phyloP scores from a whole-genome alignment of 2,797 vertebrate species.

The Centropyge bicolor region DNA sequence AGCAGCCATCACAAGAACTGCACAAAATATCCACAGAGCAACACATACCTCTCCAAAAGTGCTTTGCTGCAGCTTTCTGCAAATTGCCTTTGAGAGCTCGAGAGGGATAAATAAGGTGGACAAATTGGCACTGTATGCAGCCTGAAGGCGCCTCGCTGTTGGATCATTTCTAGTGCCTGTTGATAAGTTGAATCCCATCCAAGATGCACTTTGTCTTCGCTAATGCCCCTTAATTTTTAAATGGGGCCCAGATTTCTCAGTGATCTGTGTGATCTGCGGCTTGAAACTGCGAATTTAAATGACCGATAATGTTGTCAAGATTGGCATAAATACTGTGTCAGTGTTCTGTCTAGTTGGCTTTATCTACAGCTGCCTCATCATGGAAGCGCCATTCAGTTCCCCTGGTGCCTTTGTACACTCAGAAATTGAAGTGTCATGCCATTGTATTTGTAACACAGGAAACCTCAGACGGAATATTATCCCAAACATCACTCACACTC shows the following conservation, averaged over 20 bases:
- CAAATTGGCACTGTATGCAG: constrained; percentile 43
- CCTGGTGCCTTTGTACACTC: constrained; percentile 9
- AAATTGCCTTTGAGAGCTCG: constrained; percentile 41
- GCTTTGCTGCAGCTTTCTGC: constrained; percentile 33
- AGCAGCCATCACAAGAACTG: constrained; percentile 29
- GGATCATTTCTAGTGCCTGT: constrained; percentile 16
- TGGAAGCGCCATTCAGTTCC: background rate
- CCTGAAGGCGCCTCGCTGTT: constrained; percentile 19
- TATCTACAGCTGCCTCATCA: constrained; percentile 2
- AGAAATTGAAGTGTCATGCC: constrained; percentile 38
- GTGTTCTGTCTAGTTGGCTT: constrained; percentile 20
- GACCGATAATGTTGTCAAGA: constrained; percentile 8
- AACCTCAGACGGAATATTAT: constrained; percentile 42
- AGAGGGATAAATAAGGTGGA: constrained; percentile 50
- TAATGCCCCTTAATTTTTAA: constrained; percentile 28
- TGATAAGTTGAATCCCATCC: constrained; percentile 31
- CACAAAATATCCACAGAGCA: constrained; percentile 42
- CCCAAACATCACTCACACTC: constrained; percentile 27
- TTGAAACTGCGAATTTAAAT: constrained; percentile 9
- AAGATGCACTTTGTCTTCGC: constrained; percentile 39
- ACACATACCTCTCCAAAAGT: constrained; percentile 18
- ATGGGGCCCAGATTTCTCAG: constrained; percentile 10
- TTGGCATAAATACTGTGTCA: constrained; percentile 24
- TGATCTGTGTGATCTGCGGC: constrained; percentile 11
- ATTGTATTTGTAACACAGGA: constrained; percentile 22